Percentiles rank a stretch among this genome's conserved stretches.
phyloP scores from a whole-genome alignment of 2,888 invertebrate species.

The Andrena haemorrhoa region DNA sequence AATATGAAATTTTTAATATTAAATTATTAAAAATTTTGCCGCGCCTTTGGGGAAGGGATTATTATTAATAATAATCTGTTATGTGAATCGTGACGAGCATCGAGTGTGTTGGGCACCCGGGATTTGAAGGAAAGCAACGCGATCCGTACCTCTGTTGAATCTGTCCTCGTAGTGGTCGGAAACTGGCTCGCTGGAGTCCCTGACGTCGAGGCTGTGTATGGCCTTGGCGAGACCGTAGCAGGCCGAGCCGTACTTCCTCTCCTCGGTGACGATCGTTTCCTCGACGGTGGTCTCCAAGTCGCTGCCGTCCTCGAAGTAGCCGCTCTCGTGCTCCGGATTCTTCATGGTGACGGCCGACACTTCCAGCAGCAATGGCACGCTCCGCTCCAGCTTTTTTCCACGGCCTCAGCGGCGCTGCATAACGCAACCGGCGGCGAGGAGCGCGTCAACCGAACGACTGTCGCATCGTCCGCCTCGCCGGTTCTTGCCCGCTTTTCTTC shows the following conservation, averaged over 20 bases:
- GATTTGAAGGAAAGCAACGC: constrained; percentile 26
- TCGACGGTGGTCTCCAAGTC: constrained; percentile 76
- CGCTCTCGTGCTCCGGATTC: constrained; percentile 92
- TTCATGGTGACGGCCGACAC: constrained; percentile 81
- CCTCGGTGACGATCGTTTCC: constrained; percentile 63
- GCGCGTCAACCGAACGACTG: constrained; percentile 18
- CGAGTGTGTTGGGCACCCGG: neutral
- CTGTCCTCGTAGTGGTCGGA: constrained; percentile 52
- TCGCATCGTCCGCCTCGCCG: constrained; percentile 36
- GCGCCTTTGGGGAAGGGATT: too few relatives aligned
- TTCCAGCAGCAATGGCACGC: constrained; percentile 23
- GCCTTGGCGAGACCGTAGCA: constrained; percentile 74
- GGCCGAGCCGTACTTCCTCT: constrained; percentile 48
- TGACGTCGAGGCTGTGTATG: constrained; percentile 76
- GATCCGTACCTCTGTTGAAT: constrained; percentile 66
- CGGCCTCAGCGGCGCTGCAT: constrained; percentile 35
- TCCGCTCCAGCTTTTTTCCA: neutral
- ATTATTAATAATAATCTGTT: neutral
- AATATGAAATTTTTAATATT: too few relatives aligned
- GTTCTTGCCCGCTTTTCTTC: neutral
- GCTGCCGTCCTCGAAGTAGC: constrained; percentile 92
- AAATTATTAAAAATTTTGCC: too few relatives aligned
- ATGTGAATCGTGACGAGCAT: neutral
- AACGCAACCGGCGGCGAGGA: constrained; percentile 7
- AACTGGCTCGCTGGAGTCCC: constrained; percentile 75